phyloP scores from a whole-genome alignment of 2,113 vertebrate genomes.

The Pampusana beccarii region DNA sequence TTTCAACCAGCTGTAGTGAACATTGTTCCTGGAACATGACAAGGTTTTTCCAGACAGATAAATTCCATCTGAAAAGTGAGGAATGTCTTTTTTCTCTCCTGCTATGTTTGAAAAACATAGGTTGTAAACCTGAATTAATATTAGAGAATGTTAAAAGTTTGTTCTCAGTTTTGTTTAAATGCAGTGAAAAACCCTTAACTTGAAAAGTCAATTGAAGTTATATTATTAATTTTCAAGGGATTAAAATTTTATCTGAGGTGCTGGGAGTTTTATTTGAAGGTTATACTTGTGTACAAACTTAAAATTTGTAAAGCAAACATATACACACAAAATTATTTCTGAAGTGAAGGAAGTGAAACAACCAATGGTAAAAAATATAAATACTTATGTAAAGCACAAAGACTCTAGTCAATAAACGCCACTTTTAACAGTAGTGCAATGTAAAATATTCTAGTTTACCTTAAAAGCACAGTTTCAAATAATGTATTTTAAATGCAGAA shows the following conservation, averaged over 20 bases:
- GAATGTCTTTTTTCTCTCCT: not conserved
- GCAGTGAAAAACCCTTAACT: not conserved
- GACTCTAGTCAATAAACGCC: not conserved
- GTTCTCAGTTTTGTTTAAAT: not conserved
- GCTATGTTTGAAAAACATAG: not conserved
- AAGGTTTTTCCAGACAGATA: not conserved
- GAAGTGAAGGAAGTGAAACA: not conserved
- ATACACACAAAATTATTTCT: not conserved
- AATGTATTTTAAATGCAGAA: not conserved
- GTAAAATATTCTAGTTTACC: not conserved
- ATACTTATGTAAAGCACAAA: not conserved
- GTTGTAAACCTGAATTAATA: not conserved
- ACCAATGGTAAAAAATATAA: not conserved
- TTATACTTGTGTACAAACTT: not conserved
- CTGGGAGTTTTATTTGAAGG: not conserved
- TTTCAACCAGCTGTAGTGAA: not conserved
- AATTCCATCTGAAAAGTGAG: not conserved
- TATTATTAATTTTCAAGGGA: not conserved
- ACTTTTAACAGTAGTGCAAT: not conserved
- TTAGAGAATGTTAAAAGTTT: not conserved
- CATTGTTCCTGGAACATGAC: not conserved
- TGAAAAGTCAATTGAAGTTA: not conserved
- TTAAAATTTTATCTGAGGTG: not conserved
- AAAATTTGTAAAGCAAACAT: not conserved
- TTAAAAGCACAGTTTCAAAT: not conserved